Evolutionary conservation across 2,888 invertebrate genomes (phyloP), one percentile per base, ranked within the genome.

Genomic region (Zygothrica quintamaculata): DNA sequence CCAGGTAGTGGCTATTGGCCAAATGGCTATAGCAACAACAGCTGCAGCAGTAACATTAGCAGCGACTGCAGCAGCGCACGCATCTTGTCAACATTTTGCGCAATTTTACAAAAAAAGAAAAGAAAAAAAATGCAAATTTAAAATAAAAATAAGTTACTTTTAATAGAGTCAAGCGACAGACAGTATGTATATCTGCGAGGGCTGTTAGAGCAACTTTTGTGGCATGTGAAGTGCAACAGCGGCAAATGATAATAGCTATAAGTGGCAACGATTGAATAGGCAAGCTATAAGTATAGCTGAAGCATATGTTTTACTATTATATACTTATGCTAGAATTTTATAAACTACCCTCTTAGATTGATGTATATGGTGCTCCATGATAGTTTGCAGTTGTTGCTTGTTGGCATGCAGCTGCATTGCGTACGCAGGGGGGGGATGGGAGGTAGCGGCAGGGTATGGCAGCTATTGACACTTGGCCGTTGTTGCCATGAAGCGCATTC

Each of bases 381-480:
- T 81, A 58, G 70, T 80, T 70, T 55, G 65, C 44, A 22, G 18
- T 22, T 22, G 18, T 5, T 22, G 18, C 18, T 22, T 22, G 18
- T 44, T 48, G 37, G 36, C 13, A 37, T 59, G 65, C 52, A 55
- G 59, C 46, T 72, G 72, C n/a, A n/a, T n/a, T n/a, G n/a, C n/a
- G n/a, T n/a, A 29, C 3, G 29, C 1, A 56, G 61, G 61, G 62
- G 11, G 16, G 37, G 37, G 5, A 13, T 11, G 46, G 29, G 47
- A 55, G 47, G 34, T 7, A 13, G 13, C 1, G 34, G 34, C 12
- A 34, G 13, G 25, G 57, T 57, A 42, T n/a, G n/a, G 47, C 67
- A 70, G 71, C 81, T 77, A 81, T 77, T 77, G 76, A 77, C 82
- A 81, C 68, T 77, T 78, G 68, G 68, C 82, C 78, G 71, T 60